These are phyloP conservation scores for Zosterops borbonicus DNA, from an alignment of 2,113 vertebrate genomes.

Conservation along the genomic window DNA sequence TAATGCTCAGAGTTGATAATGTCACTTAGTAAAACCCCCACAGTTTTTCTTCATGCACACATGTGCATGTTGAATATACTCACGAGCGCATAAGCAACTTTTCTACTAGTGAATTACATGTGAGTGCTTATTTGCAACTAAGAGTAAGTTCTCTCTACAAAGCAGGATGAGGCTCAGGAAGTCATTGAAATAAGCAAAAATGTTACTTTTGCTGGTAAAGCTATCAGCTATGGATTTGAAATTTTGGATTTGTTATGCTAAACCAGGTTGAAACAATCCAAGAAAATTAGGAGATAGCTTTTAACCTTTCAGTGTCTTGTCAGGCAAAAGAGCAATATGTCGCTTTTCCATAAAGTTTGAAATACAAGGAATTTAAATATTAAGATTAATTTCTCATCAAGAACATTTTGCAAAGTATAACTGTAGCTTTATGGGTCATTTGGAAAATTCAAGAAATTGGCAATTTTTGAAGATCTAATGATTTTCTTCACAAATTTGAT, in stretches of 20 bases:
- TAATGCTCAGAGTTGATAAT: background rate
- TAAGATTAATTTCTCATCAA: background rate
- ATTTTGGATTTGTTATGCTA: background rate
- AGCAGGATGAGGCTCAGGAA: background rate
- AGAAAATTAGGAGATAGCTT: background rate
- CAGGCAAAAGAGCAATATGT: background rate
- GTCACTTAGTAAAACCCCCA: background rate
- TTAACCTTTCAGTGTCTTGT: background rate
- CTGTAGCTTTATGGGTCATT: background rate
- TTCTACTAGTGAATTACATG: background rate
- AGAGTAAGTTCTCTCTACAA: background rate
- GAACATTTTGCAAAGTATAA: background rate
- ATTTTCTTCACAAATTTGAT: background rate
- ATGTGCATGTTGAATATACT: background rate
- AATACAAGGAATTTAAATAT: background rate
- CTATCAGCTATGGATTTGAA: background rate
- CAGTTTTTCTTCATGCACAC: background rate
- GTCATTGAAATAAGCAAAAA: background rate
- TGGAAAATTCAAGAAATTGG: background rate
- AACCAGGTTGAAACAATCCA: background rate
- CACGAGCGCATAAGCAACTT: background rate
- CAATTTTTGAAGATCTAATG: background rate
- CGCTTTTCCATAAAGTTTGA: background rate
- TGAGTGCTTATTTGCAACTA: background rate
- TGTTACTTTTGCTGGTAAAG: background rate